These are phyloP conservation scores for Mohoua ochrocephala DNA, from an alignment of 2,113 vertebrate genomes.

Conservation along the genomic window DNA sequence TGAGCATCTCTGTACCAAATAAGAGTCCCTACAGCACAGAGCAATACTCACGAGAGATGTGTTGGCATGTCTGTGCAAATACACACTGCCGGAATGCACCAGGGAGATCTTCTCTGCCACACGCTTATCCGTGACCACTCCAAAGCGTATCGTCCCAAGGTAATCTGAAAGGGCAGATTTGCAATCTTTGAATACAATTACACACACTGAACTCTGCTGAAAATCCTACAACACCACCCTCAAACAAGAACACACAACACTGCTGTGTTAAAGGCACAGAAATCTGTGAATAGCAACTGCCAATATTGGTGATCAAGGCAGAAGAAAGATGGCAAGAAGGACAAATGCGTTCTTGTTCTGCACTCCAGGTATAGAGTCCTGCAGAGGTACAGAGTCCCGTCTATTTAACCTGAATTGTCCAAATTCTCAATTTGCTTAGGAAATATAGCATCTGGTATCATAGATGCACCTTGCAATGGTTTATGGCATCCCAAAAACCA, in stretches of 20 bases:
- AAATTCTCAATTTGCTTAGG: background rate
- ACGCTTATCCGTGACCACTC: conserved; percentile 84
- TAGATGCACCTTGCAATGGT: background rate
- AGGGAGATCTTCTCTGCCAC: conserved; percentile 86
- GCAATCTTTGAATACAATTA: background rate
- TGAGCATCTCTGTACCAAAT: background rate
- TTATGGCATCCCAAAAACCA: background rate
- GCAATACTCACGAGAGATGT: conserved; percentile 86
- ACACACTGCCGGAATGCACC: conserved; percentile 80
- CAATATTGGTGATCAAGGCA: background rate
- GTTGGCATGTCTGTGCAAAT: conserved; percentile 90
- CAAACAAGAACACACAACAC: background rate
- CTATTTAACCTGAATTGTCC: background rate
- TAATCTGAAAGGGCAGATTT: conserved; percentile 79
- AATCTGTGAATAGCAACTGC: background rate
- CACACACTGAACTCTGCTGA: background rate
- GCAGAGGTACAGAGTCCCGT: background rate
- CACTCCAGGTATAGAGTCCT: background rate
- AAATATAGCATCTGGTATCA: background rate
- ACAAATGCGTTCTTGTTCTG: background rate
- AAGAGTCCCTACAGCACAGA: background rate
- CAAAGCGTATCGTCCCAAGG: conserved; percentile 87
- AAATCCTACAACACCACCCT: background rate
- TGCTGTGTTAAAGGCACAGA: background rate
- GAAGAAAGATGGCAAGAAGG: background rate